Percentiles rank a stretch among this genome's conserved stretches.
phyloP scores from a whole-genome alignment of 2,797 vertebrate species.

The Cyclopterus lumpus region DNA sequence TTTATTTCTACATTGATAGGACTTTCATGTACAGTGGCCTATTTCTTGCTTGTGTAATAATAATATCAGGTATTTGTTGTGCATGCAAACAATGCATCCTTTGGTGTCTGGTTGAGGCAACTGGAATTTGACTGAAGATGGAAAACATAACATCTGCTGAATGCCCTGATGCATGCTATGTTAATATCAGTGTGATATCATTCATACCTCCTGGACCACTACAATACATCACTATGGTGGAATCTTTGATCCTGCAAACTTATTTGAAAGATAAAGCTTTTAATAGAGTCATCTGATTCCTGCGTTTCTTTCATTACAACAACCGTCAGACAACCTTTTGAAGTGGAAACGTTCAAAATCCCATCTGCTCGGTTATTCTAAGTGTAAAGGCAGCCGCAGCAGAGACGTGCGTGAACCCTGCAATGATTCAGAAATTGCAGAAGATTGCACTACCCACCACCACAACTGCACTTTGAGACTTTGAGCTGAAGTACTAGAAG shows the following conservation, averaged over 20 bases:
- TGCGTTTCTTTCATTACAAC: conserved; percentile 58
- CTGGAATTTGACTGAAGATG: conserved; percentile 1
- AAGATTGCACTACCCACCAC: conserved; percentile 68
- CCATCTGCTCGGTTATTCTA: conserved; percentile 58
- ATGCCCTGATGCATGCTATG: neutral
- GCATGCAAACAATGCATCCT: neutral
- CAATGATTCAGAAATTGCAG: conserved; percentile 69
- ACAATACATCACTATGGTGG: neutral
- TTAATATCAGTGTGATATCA: conserved; percentile 2
- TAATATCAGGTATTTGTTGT: neutral
- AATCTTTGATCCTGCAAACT: conserved; percentile 21
- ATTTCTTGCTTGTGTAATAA: neutral
- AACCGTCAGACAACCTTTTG: conserved; percentile 63
- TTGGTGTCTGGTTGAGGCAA: neutral
- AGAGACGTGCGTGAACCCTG: conserved; percentile 56
- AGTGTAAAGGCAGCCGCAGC: conserved; percentile 53
- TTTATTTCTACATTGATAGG: neutral
- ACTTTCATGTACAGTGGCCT: neutral
- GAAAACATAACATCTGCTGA: neutral
- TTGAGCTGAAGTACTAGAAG: conserved; percentile 52
- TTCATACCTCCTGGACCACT: neutral
- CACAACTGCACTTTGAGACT: conserved; percentile 54
- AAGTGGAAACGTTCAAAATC: conserved; percentile 61
- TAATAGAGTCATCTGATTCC: conserved; percentile 44
- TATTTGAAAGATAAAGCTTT: conserved; percentile 38